A percentile compares a stretch with the other conserved stretches of the same genome.
These are phyloP conservation scores for Perdita meconis DNA, from an alignment of 2,888 invertebrate genomes.

Conservation along the genomic window DNA sequence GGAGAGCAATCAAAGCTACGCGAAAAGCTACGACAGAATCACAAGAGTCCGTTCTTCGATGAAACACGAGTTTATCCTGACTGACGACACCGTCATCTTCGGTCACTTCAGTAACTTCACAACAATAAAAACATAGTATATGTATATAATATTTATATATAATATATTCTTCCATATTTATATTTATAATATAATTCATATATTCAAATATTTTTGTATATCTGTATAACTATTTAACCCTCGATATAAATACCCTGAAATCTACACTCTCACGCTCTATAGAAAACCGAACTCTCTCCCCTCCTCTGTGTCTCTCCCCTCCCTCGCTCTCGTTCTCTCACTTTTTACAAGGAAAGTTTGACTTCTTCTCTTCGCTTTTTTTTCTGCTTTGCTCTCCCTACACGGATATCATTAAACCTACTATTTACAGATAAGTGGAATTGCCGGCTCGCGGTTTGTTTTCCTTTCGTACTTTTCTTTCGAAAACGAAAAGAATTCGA, in stretches of 20 bases:
- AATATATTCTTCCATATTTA: conserved; percentile 49
- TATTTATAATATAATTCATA: conserved; percentile 68
- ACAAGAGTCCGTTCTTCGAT: conserved; percentile 49
- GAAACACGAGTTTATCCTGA: conserved; percentile 46
- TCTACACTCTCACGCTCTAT: conserved; percentile 68
- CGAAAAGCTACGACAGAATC: conserved; percentile 35
- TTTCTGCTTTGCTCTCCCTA: background rate
- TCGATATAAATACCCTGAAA: conserved; percentile 76
- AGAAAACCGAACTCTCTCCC: conserved; percentile 51
- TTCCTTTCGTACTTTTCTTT: too few relatives aligned
- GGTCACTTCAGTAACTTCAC: conserved; percentile 60
- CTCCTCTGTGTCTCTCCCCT: background rate
- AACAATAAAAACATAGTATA: conserved; percentile 74
- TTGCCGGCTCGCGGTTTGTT: background rate
- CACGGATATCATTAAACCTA: conserved; percentile 56
- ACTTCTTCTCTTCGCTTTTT: conserved; percentile 10
- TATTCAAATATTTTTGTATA: conserved; percentile 70
- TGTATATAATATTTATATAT: conserved; percentile 55
- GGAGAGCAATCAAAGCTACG: conserved; percentile 16
- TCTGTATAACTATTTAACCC: conserved; percentile 75
- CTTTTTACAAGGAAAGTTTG: conserved; percentile 58
- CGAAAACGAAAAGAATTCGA: too few relatives aligned
- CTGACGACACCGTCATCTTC: conserved; percentile 35
- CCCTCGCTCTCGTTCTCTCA: background rate
- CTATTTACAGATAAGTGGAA: conserved; percentile 65